These are phyloP conservation scores for Notothenia rossii DNA, from an alignment of 2,113 vertebrate genomes.

Conservation along the genomic window DNA sequence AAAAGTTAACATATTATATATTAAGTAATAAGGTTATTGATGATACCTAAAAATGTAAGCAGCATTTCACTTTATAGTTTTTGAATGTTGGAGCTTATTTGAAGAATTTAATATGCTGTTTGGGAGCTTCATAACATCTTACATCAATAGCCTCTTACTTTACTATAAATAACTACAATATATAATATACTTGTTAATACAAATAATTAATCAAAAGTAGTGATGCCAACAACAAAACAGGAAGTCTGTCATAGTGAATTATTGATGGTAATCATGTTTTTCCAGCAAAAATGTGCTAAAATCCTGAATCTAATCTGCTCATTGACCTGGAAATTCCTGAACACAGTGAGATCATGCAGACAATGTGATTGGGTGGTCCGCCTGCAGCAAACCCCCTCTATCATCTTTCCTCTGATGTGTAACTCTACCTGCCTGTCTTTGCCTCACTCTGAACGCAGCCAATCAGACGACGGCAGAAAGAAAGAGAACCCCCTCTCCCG, in stretches of 20 bases:
- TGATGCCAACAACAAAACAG: not conserved
- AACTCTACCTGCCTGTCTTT: constrained; percentile 64
- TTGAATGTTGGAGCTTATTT: not conserved
- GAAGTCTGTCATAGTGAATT: not conserved
- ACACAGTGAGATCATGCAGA: constrained; percentile 27
- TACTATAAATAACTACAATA: too few species aligned
- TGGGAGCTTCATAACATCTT: not conserved
- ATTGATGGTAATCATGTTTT: not conserved
- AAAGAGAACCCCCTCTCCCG: constrained; percentile 85
- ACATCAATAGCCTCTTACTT: too few species aligned
- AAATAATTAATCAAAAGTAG: not conserved
- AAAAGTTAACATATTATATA: not conserved
- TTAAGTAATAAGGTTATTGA: not conserved
- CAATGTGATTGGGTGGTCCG: constrained; percentile 55
- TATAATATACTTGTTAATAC: not conserved
- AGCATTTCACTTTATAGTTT: not conserved
- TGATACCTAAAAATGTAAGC: not conserved
- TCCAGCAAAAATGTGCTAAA: not conserved
- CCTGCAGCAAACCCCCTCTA: constrained; percentile 29
- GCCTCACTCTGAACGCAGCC: constrained; percentile 75
- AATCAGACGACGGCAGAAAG: constrained; percentile 85
- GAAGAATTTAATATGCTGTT: not conserved
- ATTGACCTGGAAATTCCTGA: constrained; percentile 29
- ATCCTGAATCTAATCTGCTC: not conserved
- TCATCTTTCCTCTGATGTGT: constrained; percentile 67